Base-by-base conservation (phyloP, 2,888 invertebrate species). In the Limnephilus auricula region DNA sequence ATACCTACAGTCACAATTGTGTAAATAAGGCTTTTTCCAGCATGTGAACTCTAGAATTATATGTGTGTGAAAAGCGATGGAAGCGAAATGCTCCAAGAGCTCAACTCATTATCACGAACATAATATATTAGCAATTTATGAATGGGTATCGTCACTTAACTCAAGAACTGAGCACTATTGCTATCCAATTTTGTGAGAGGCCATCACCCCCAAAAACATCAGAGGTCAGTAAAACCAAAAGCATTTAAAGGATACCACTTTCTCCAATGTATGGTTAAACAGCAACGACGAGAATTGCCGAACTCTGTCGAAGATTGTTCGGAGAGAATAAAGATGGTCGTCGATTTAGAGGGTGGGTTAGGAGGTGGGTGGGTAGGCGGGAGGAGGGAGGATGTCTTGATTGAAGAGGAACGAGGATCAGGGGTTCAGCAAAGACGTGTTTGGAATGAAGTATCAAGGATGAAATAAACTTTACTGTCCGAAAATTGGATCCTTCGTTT, bases 391-490 rank as follows among this genome's bases (percentile, higher is more conserved):
- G n/a, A 40, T 85, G 85, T 45, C 85, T 40, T 85, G 40, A 85
- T 85, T 85, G 85, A 34, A 18, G 37, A 15, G 18, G 85, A n/a
- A 40, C 2, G 30, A 40, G 85, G 85, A 40, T 34, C 85, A n/a
- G 85, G 30, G 40, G 12, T 85, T n/a, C 40, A n/a, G 40, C 85
- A 15, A 85, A 37, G 25, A 40, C 85, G 85, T 85, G 85, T 85
- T 40, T 15, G 40, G 85, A 85, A 85, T 85, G 40, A 85, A 37
- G 30, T 34, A 85, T 40, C 30, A 45, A n/a, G 85, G 85, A 85
- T 85, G 85, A 85, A 85, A 85, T 45, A 85, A 85, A 40, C 85
- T 85, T 85, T 82, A 30, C 85, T n/a, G 40, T 85, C 85, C 40
- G 40, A 85, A 40, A 85, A 40, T 37, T 85, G 37, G 85, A 30